Evolutionary conservation across 1,140 invertebrate genomes (phyloP).

Genomic region (Leucophenga varia): DNA sequence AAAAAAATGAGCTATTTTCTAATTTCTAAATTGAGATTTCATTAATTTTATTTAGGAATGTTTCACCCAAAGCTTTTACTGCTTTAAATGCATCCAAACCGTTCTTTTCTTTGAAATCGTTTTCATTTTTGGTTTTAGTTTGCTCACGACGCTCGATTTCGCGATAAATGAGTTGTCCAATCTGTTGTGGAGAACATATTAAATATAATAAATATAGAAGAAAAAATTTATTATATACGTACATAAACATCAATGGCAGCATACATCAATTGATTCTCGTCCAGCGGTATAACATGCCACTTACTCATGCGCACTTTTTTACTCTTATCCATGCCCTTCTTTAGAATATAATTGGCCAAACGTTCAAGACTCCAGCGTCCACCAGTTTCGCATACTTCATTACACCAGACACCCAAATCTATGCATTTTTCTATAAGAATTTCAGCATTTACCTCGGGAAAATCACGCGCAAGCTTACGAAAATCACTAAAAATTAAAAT

Average conservation of each 20-base stretch:
- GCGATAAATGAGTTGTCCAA: slow-evolving; percentile 50
- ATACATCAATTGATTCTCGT: slow-evolving; percentile 61
- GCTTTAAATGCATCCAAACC: slow-evolving; percentile 47
- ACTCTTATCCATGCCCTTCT: slow-evolving; percentile 60
- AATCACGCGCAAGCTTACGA: slow-evolving; percentile 65
- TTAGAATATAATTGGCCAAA: slow-evolving; percentile 62
- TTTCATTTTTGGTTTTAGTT: slow-evolving; percentile 30
- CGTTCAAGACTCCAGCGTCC: slow-evolving; percentile 65
- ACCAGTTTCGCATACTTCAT: slow-evolving; percentile 59
- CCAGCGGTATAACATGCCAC: slow-evolving; percentile 64
- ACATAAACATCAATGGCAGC: slow-evolving; percentile 72
- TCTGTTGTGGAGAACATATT: slow-evolving; percentile 25
- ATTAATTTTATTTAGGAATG: slow-evolving; percentile 8
- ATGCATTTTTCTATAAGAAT: slow-evolving; percentile 62
- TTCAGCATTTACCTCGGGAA: slow-evolving; percentile 61
- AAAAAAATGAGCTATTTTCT: too few relatives aligned
- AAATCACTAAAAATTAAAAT: slow-evolving; percentile 59
- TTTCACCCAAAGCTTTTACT: slow-evolving; percentile 36
- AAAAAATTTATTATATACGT: slow-evolving; percentile 24
- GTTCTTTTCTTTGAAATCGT: slow-evolving; percentile 44
- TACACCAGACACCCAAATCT: slow-evolving; percentile 63
- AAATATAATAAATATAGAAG: not conserved
- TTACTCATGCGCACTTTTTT: slow-evolving; percentile 63
- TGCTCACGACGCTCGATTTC: slow-evolving; percentile 39
- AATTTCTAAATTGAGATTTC: too few relatives aligned